A percentile compares a stretch with the other conserved stretches of the same genome.
These are phyloP conservation scores for Mythimna lalbum DNA, from an alignment of 2,888 invertebrate species.

Conservation along the genomic window DNA sequence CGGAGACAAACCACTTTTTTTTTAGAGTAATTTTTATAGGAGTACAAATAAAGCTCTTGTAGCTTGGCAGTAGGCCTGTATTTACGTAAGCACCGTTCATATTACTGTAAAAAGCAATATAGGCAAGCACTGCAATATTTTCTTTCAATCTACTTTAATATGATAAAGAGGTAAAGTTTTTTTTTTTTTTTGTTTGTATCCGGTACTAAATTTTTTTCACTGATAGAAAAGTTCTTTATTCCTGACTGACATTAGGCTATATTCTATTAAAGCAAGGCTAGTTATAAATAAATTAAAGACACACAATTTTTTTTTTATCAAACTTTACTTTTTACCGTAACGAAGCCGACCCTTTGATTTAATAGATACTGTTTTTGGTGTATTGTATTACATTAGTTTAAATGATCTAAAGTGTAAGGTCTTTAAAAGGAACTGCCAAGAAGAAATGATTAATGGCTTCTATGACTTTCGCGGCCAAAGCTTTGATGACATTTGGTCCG, in stretches of 20 bases:
- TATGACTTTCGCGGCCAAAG: constrained; percentile 53
- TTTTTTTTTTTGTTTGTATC: too few species aligned
- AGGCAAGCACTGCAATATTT: not conserved
- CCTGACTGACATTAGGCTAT: too few species aligned
- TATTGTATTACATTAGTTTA: not conserved
- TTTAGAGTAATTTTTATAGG: not conserved
- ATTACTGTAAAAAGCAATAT: too few species aligned
- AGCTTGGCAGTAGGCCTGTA: not conserved
- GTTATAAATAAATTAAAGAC: not conserved
- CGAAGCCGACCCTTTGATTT: not conserved
- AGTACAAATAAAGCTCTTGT: not conserved
- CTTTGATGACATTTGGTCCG: constrained; percentile 67
- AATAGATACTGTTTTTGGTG: not conserved
- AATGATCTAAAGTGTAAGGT: constrained; percentile 38
- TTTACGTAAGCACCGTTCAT: not conserved
- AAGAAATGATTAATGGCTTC: constrained; percentile 62
- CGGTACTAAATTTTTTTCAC: too few species aligned
- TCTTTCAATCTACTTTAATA: too few species aligned
- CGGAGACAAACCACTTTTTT: not conserved
- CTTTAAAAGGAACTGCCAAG: constrained; percentile 55
- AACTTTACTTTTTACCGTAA: not conserved
- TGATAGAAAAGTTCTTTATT: too few species aligned
- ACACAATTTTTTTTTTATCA: not conserved
- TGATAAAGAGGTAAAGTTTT: too few species aligned
- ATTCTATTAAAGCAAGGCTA: too few species aligned